Conservation (phyloP, 2,888 invertebrate species). For the Dynastes maya region DNA sequence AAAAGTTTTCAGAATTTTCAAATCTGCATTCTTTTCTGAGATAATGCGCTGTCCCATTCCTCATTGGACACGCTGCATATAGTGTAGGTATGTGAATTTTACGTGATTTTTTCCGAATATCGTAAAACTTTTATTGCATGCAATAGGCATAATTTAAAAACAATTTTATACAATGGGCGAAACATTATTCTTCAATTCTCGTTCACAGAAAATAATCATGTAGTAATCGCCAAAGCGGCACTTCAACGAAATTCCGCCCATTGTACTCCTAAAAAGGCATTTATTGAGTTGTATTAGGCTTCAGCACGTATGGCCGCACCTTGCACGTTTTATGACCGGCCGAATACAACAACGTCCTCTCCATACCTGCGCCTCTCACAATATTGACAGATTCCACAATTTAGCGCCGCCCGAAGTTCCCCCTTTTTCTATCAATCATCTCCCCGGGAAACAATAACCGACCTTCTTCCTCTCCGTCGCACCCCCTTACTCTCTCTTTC, state of each 20-base stretch:
- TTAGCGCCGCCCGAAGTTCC: slow-evolving; percentile 8
- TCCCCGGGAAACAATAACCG: slow-evolving; percentile 40
- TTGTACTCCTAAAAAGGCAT: slow-evolving; percentile 2
- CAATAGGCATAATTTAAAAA: background rate
- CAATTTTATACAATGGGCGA: background rate
- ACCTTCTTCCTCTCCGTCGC: background rate
- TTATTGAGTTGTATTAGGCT: slow-evolving; percentile 24
- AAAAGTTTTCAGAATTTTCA: too few species aligned
- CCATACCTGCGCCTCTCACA: slow-evolving; percentile 7
- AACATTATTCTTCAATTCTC: background rate
- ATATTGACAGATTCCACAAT: slow-evolving; percentile 46
- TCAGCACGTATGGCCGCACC: slow-evolving; percentile 3
- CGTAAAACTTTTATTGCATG: too few species aligned
- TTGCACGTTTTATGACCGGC: slow-evolving; percentile 21
- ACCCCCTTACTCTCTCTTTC: background rate
- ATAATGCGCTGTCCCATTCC: too few species aligned
- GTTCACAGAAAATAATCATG: background rate
- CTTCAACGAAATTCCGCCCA: background rate
- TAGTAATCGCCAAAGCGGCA: too few species aligned
- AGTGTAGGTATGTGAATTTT: too few species aligned
- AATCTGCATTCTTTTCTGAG: too few species aligned
- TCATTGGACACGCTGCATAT: too few species aligned
- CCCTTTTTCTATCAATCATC: slow-evolving; percentile 39
- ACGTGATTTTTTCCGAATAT: too few species aligned
- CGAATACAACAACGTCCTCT: slow-evolving; percentile 19